phyloP scores from a whole-genome alignment of 2,888 invertebrate species.

The Pasiphila rectangulata region DNA sequence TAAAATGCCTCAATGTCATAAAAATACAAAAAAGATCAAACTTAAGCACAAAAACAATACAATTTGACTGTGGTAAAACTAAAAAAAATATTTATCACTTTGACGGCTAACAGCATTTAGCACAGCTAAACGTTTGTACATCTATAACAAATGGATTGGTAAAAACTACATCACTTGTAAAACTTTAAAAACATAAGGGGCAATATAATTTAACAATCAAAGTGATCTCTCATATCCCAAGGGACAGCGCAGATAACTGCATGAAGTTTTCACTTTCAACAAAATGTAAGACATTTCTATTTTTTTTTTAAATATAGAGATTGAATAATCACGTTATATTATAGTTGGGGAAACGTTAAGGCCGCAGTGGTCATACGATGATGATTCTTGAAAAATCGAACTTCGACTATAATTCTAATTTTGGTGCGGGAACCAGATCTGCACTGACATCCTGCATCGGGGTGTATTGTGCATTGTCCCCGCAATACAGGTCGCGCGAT shows the following conservation, averaged over 20 bases:
- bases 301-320: too few relatives aligned
- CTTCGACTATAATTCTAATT: too few relatives aligned
- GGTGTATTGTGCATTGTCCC: too few relatives aligned
- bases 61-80: slow-evolving; percentile 32
- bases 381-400: too few relatives aligned
- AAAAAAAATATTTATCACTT: slow-evolving; percentile 31
- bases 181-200: slow-evolving; percentile 4
- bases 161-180: slow-evolving; percentile 4
- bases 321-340: too few relatives aligned
- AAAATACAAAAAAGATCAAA: slow-evolving; percentile 38
- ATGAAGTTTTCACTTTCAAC: background rate
- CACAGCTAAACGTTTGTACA: slow-evolving; percentile 35
- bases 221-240: background rate
- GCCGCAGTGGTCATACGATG: too few relatives aligned
- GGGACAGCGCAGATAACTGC: background rate
- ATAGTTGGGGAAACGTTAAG: too few relatives aligned
- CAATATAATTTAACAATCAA: background rate
- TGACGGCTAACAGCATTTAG: slow-evolving; percentile 20
- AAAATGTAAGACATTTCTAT: too few relatives aligned
- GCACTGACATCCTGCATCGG: too few relatives aligned
- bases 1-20: slow-evolving; percentile 31
- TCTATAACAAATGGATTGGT: slow-evolving; percentile 11
- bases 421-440: too few relatives aligned
- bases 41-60: slow-evolving; percentile 47
- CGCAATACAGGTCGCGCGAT: too few relatives aligned